Conservation (phyloP, 2,888 invertebrate species). For the Dasypolia templi region DNA sequence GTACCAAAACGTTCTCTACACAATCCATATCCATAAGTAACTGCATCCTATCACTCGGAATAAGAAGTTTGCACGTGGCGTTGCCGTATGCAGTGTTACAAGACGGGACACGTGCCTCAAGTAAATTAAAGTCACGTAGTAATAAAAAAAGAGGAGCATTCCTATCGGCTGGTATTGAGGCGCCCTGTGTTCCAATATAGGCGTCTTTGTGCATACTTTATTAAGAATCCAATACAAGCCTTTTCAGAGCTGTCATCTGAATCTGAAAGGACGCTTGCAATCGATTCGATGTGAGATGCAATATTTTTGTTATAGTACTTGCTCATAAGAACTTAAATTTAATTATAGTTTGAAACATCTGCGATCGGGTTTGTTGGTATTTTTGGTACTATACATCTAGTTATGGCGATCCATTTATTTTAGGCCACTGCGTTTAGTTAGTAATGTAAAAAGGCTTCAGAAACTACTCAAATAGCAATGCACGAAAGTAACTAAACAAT, state of each 20-base stretch:
- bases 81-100: slow-evolving; percentile 27
- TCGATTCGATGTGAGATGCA: slow-evolving; percentile 6
- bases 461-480: neutral
- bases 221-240: slow-evolving; percentile 52
- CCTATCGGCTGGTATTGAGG: slow-evolving; percentile 15
- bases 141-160: slow-evolving; percentile 41
- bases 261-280: slow-evolving; percentile 1
- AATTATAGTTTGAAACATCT: neutral
- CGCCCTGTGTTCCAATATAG: slow-evolving; percentile 46
- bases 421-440: too few relatives aligned
- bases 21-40: neutral
- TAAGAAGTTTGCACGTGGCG: slow-evolving; percentile 18
- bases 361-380: neutral
- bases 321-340: too few relatives aligned
- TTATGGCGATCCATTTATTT: neutral
- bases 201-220: slow-evolving; percentile 44
- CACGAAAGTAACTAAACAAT: slow-evolving; percentile 5
- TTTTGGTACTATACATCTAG: too few relatives aligned
- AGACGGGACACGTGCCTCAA: slow-evolving; percentile 23
- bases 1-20: neutral
- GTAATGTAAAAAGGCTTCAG: neutral
- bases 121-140: slow-evolving; percentile 49
- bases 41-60: slow-evolving; percentile 17
- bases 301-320: neutral
- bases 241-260: slow-evolving; percentile 25